phyloP scores from a whole-genome alignment of 2,888 invertebrate genomes.

The Cephus rjabovi region DNA sequence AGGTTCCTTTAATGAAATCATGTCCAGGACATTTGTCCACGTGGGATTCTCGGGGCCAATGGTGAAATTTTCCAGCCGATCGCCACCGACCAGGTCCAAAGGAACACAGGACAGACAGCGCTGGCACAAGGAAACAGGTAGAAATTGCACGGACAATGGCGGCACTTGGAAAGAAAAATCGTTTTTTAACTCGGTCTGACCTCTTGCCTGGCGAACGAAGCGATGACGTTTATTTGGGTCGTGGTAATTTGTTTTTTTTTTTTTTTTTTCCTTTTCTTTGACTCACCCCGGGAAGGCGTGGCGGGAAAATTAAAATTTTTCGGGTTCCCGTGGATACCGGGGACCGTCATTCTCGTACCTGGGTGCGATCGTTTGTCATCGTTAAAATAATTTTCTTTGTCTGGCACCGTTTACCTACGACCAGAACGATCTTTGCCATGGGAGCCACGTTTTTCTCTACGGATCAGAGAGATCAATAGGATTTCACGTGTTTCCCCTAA shows the following conservation, averaged over 20 bases:
- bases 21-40: constrained; percentile 56
- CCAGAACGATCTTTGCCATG: neutral
- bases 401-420: constrained; percentile 16
- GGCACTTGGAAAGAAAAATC: constrained; percentile 48
- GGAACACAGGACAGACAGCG: neutral
- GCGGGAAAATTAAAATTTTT: constrained; percentile 54
- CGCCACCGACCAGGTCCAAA: constrained; percentile 18
- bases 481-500: neutral
- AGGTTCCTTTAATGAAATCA: constrained; percentile 52
- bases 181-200: constrained; percentile 51
- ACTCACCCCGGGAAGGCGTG: constrained; percentile 43
- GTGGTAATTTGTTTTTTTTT: constrained; percentile 53
- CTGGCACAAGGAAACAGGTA: constrained; percentile 37
- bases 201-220: constrained; percentile 24
- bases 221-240: constrained; percentile 43
- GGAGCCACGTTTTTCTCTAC: neutral
- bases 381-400: constrained; percentile 55
- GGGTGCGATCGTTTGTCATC: constrained; percentile 53
- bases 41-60: constrained; percentile 49
- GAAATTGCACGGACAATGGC: constrained; percentile 21
- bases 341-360: constrained; percentile 1
- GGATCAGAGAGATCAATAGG: neutral
- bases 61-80: constrained; percentile 54
- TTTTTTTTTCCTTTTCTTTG: constrained; percentile 12
- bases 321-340: constrained; percentile 27